phyloP scores from a whole-genome alignment of 2,888 invertebrate genomes.

The Hyles lineata region DNA sequence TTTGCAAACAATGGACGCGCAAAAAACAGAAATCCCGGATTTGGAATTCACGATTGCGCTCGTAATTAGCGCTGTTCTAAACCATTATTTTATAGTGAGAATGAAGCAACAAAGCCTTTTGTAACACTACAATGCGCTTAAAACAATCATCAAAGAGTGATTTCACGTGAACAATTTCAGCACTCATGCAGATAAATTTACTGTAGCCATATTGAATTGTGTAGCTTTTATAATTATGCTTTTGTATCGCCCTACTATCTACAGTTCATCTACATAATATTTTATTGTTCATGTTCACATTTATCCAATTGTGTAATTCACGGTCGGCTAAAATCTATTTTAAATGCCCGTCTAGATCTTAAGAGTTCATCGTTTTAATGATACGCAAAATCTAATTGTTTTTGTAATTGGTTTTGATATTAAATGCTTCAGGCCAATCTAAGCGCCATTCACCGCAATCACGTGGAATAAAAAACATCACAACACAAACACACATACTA shows the following conservation, averaged over 20 bases:
- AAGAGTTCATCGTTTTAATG: not conserved
- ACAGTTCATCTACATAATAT: not conserved
- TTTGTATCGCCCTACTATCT: not conserved
- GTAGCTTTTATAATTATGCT: not conserved
- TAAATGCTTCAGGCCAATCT: not conserved
- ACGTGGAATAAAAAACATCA: not conserved
- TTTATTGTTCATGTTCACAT: not conserved
- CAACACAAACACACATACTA: not conserved
- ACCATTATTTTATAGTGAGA: constrained; percentile 53
- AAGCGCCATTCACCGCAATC: not conserved
- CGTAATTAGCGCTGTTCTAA: constrained; percentile 50
- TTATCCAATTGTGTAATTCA: not conserved
- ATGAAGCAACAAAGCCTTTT: constrained; percentile 56
- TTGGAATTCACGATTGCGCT: constrained; percentile 54
- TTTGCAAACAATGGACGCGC: constrained; percentile 65
- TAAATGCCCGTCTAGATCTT: not conserved
- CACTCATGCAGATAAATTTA: constrained; percentile 34
- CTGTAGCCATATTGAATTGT: constrained; percentile 8
- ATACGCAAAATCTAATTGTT: not conserved
- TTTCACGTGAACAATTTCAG: constrained; percentile 35
- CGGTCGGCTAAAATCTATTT: not conserved
- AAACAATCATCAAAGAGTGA: constrained; percentile 32
- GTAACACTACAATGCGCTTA: constrained; percentile 42
- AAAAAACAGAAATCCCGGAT: constrained; percentile 60
- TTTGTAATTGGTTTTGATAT: too few species aligned